Evolutionary conservation across 2,797 vertebrate genomes (phyloP).

Genomic region (Anomalospiza imberbis): DNA sequence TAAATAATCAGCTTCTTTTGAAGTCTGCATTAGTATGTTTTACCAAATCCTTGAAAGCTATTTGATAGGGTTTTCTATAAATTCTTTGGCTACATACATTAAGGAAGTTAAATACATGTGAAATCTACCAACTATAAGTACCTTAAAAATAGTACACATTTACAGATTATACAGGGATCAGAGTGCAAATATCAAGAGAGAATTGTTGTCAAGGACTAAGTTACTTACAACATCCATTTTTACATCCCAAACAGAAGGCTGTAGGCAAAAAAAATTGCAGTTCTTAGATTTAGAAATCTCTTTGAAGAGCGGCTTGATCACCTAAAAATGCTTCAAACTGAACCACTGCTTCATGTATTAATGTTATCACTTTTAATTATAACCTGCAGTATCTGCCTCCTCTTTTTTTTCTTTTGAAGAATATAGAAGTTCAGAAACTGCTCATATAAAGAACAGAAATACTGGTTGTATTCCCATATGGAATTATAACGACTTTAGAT

Average conservation of each 20-base stretch:
- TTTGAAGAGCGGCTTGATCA: neutral
- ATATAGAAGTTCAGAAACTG: conserved; percentile 19
- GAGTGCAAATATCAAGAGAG: conserved; percentile 29
- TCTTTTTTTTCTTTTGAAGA: conserved; percentile 28
- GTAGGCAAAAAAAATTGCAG: neutral
- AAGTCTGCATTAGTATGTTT: conserved; percentile 6
- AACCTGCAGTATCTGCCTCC: neutral
- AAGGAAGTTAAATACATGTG: conserved; percentile 41
- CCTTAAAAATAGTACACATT: conserved; percentile 56
- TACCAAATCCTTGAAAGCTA: neutral
- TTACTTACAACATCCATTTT: conserved; percentile 42
- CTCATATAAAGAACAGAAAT: conserved; percentile 63
- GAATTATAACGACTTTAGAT: conserved; percentile 29
- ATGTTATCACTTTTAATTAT: neutral
- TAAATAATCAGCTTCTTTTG: conserved; percentile 5
- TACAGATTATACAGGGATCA: conserved; percentile 52
- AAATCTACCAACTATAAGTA: conserved; percentile 23
- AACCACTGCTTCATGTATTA: conserved; percentile 22
- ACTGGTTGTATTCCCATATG: conserved; percentile 41
- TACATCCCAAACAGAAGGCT: conserved; percentile 26
- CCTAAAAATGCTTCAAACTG: neutral
- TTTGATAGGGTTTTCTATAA: neutral
- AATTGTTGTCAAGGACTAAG: conserved; percentile 22
- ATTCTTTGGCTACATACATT: conserved; percentile 66
- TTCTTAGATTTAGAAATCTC: conserved; percentile 20